phyloP scores from a whole-genome alignment of 2,888 invertebrate genomes.

The Oasisia sp. region DNA sequence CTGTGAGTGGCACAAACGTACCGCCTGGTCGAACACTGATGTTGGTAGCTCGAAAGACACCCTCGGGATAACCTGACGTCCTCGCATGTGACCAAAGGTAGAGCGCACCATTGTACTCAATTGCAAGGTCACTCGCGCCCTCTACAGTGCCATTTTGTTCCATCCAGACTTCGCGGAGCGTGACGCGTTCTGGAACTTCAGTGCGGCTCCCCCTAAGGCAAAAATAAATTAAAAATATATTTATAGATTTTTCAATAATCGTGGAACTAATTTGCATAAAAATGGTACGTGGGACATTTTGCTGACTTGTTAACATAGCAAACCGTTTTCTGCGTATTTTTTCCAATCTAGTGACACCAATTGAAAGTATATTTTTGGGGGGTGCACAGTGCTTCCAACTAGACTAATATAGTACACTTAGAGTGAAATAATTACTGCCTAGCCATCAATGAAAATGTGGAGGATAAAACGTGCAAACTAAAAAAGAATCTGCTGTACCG shows the following conservation, averaged over 20 bases:
- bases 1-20: conserved; percentile 46
- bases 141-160: conserved; percentile 50
- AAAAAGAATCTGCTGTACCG: conserved; percentile 38
- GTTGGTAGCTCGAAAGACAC: conserved; percentile 42
- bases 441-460: too few relatives aligned
- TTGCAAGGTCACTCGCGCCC: conserved; percentile 44
- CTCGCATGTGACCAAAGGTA: conserved; percentile 51
- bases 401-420: too few relatives aligned
- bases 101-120: conserved; percentile 48
- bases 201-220: conserved; percentile 31
- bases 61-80: conserved; percentile 42
- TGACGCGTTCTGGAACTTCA: conserved; percentile 44
- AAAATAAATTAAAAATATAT: not conserved
- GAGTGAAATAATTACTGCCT: too few relatives aligned
- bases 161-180: conserved; percentile 49
- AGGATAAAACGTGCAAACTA: too few relatives aligned
- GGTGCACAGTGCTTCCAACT: too few relatives aligned
- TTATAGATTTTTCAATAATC: too few relatives aligned
- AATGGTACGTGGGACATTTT: too few relatives aligned
- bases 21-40: conserved; percentile 51
- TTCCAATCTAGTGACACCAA: too few relatives aligned
- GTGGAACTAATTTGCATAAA: too few relatives aligned
- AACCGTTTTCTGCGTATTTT: too few relatives aligned
- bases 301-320: too few relatives aligned
- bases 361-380: too few relatives aligned